Base-by-base conservation (phyloP, 2,888 invertebrate genomes). In the Thyatira batis region DNA sequence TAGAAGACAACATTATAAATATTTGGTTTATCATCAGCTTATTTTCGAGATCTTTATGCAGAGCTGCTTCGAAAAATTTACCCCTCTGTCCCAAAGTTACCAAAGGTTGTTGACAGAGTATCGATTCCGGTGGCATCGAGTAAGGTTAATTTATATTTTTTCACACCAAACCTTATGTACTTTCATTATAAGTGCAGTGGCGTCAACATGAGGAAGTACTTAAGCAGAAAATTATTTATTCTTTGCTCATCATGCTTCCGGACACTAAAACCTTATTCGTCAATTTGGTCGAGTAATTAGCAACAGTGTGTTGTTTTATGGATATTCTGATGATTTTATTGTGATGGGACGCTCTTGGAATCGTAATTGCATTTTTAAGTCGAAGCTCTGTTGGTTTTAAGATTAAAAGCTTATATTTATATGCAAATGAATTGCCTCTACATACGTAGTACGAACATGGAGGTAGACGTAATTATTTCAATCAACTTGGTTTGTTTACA, bases 241-340 rank as follows among this genome's bases (percentile, higher is more conserved):
- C 17, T 27, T 17, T 27, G 27, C 27, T 28, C 27, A 48, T 48
- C 27, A 48, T 28, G 48, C 48, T 48, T 48, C 48, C 48, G 25
- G 48, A 48, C 20, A 27, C 17, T 39, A 27, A 21, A 27, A 48
- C 48, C 48, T 28, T 48, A 48, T 48, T 28, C 46, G 27, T 46
- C 46, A 46, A 46, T 46, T 27, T 46, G 17, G 27, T 48, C 27
- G 28, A 27, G 48, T 48, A 20, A 48, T 48, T 48, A 28, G 27
- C 48, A 46, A 46, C 46, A 27, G 11, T 48, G 11, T 48, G 20
- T 48, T 48, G 48, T 33, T 13, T 13, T 4, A 17, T 39, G 39
- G 17, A 39, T 8, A 39, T 39, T 17, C 17, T 13, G 39, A 39
- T 17, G 39, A 13, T n/a, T 13, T 30, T 30, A n/a, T 30, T 30